Conservation (phyloP, 2,888 invertebrate genomes). For the Theretra japonica region DNA sequence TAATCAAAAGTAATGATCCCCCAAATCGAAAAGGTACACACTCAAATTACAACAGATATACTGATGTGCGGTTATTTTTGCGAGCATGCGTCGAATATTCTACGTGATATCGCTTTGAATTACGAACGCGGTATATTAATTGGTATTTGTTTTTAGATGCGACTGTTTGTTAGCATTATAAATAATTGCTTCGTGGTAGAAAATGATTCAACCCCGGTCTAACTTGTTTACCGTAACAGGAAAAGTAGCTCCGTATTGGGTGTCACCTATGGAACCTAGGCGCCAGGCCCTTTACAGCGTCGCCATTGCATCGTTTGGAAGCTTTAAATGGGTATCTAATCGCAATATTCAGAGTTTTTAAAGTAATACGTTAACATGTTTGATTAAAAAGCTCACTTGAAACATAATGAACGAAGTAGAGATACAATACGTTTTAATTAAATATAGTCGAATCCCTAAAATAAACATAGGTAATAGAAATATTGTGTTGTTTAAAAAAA, state of each 20-base stretch:
- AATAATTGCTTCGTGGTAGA: constrained; percentile 54
- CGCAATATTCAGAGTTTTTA: no score
- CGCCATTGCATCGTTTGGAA: background rate
- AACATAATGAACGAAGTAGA: no score
- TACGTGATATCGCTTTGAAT: background rate
- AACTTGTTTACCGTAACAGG: constrained; percentile 70
- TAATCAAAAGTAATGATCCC: background rate
- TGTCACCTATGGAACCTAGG: background rate
- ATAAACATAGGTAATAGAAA: no score
- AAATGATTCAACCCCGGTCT: constrained; percentile 64
- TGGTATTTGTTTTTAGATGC: background rate
- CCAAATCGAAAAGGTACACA: background rate
- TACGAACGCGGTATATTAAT: background rate
- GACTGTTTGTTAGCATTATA: constrained; percentile 39
- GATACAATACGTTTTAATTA: no score
- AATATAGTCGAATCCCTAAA: no score
- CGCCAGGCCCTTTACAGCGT: no score
- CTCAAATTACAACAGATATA: background rate
- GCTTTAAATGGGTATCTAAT: background rate
- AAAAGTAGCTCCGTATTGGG: constrained; percentile 51
- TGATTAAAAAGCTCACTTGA: no score
- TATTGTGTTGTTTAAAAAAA: no score
- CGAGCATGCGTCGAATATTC: background rate
- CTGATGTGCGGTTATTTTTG: background rate
- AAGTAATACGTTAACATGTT: no score